Conservation (phyloP, 2,113 vertebrate genomes). For the Onychostruthus taczanowskii region DNA sequence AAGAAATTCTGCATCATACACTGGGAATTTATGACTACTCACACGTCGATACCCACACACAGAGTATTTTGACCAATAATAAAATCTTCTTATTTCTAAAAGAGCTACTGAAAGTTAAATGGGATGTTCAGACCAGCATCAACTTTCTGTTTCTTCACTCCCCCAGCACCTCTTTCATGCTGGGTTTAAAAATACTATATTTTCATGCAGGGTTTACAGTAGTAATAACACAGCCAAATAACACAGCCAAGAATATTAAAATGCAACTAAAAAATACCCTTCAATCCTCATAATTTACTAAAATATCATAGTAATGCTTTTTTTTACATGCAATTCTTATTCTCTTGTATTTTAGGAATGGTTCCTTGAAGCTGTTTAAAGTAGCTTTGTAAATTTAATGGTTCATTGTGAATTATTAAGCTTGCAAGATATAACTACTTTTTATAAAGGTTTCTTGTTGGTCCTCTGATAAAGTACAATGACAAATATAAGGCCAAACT, state of each 20-base stretch:
- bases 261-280: accelerated
- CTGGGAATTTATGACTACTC: background rate
- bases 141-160: background rate
- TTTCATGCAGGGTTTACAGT: background rate
- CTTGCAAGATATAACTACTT: constrained; percentile 18
- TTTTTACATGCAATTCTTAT: background rate
- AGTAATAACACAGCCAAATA: background rate
- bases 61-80: background rate
- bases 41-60: background rate
- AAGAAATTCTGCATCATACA: background rate
- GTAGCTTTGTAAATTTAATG: constrained; percentile 5
- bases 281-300: background rate
- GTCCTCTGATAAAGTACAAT: constrained; percentile 27
- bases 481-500: constrained; percentile 48
- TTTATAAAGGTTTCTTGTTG: constrained; percentile 28
- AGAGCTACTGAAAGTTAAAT: background rate
- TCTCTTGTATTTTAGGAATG: background rate
- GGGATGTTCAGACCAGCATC: background rate
- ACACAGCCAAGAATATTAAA: background rate
- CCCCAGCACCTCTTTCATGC: background rate
- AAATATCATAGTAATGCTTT: background rate
- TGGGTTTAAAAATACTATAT: background rate
- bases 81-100: background rate
- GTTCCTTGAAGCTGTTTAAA: background rate
- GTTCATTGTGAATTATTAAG: constrained; percentile 41